These are phyloP conservation scores for Procambarus virginalis DNA, from an alignment of 1,140 invertebrate genomes.

Conservation along the genomic window DNA sequence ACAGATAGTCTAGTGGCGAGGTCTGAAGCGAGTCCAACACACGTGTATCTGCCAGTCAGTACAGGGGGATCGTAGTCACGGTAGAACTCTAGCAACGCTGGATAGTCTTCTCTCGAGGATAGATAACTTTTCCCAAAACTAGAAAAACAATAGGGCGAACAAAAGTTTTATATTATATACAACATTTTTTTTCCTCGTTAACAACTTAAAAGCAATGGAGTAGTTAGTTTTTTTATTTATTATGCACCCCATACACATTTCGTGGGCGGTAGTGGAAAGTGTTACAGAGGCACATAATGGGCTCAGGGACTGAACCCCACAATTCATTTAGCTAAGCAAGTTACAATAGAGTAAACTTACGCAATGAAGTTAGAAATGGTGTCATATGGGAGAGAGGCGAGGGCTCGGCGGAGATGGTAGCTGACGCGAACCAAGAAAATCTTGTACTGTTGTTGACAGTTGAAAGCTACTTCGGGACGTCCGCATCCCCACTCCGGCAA, in stretches of 20 bases:
- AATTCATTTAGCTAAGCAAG: no score
- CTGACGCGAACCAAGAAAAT: slow-evolving; percentile 73
- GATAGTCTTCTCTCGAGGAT: slow-evolving; percentile 77
- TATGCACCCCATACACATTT: no score
- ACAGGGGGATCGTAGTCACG: slow-evolving; percentile 86
- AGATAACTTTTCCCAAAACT: slow-evolving; percentile 85
- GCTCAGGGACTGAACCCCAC: no score
- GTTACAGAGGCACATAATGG: no score
- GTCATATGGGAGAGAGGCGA: slow-evolving; percentile 70
- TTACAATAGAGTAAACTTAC: no score
- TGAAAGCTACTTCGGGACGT: slow-evolving; percentile 85
- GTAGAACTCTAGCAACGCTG: slow-evolving; percentile 81
- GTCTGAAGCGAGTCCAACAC: slow-evolving; percentile 89
- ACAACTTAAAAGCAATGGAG: no score
- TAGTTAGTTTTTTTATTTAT: no score
- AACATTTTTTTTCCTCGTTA: no score
- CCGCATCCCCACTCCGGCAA: slow-evolving; percentile 80
- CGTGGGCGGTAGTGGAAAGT: no score
- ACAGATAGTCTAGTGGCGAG: slow-evolving; percentile 77
- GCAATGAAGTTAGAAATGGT: slow-evolving; percentile 63
- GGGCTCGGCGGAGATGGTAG: slow-evolving; percentile 34
- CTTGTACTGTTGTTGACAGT: slow-evolving; percentile 89
- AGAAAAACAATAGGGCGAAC: no score
- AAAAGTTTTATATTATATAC: no score
- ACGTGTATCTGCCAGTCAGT: slow-evolving; percentile 85